These are phyloP conservation scores for Mustelus asterias DNA, from an alignment of 2,113 vertebrate genomes.

Conservation along the genomic window DNA sequence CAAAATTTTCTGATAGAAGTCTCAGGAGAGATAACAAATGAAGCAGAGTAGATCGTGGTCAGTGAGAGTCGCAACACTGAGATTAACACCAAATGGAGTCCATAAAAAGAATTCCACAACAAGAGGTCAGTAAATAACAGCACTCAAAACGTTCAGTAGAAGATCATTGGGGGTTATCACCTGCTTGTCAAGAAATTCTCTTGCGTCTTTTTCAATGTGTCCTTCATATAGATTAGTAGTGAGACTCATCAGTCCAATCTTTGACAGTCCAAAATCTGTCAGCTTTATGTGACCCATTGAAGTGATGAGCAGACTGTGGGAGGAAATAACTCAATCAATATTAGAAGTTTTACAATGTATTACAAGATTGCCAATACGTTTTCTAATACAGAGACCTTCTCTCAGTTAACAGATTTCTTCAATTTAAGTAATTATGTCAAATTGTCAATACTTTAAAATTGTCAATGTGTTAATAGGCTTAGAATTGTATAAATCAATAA, in stretches of 20 bases:
- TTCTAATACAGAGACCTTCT: not conserved
- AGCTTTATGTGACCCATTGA: constrained; percentile 97
- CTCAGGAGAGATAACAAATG: not conserved
- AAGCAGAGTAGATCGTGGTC: not conserved
- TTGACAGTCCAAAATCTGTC: constrained; percentile 93
- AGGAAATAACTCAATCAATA: constrained; percentile 38
- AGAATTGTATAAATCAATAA: not conserved
- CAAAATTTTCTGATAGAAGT: not conserved
- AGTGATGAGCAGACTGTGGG: constrained; percentile 86
- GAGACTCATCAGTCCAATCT: constrained; percentile 95
- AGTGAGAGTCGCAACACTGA: not conserved
- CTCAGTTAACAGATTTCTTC: not conserved
- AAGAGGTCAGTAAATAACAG: not conserved
- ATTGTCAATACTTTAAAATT: not conserved
- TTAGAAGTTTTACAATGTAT: not conserved
- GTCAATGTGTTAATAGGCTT: not conserved
- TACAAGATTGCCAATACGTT: not conserved
- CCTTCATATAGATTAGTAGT: constrained; percentile 95
- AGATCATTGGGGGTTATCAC: constrained; percentile 48
- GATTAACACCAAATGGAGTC: not conserved
- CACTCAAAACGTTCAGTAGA: not conserved
- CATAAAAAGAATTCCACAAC: too few species aligned
- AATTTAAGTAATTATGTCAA: not conserved
- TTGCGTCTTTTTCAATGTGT: constrained; percentile 93
- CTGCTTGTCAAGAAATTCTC: constrained; percentile 96